Evolutionary conservation across 2,888 invertebrate species (phyloP), one percentile per base, ranked within the genome.

Genomic region (Lysandra bellargus): DNA sequence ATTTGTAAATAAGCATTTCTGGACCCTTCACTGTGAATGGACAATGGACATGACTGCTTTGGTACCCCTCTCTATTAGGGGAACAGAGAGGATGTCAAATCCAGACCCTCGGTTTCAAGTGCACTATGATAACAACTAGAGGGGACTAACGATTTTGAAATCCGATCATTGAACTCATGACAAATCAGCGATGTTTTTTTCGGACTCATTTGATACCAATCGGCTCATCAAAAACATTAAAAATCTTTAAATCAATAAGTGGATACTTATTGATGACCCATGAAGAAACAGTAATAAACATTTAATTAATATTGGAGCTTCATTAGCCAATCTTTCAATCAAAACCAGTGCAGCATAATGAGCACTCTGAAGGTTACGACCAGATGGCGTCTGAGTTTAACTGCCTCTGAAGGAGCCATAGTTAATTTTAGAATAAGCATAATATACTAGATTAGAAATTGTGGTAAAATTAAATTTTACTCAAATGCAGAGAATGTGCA

Each of bases 341-440:
- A 69, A 37, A 69, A 37, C 14, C 33, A 17, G 4, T 69, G 73
- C n/a, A 44, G n/a, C 44, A 44, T 14, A 1, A 61, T 69, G 33
- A 69, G 74, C 37, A 37, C 37, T 37, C 37, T 74, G 40, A 17
- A 73, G 40, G n/a, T 23, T 74, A 44, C n/a, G 40, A 73, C 37
- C 40, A 40, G 9, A 44, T 74, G 74, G 74, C 74, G 44, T 44
- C 44, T 44, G 74, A 40, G 44, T 74, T 74, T 44, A 74, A 74
- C 74, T 74, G 44, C 74, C 44, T 40, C 64, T 64, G 30, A 69
- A 30, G 69, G 69, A 69, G 69, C 33, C 64, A 40, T 73, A n/a
- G 73, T 74, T 74, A 74, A 74, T 74, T 74, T 74, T 23, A 74
- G 44, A 44, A 4, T 33, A 12, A 33, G 69, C 23, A 69, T 33